phyloP scores from a whole-genome alignment of 2,888 invertebrate genomes.

The Schizaphis graminum region DNA sequence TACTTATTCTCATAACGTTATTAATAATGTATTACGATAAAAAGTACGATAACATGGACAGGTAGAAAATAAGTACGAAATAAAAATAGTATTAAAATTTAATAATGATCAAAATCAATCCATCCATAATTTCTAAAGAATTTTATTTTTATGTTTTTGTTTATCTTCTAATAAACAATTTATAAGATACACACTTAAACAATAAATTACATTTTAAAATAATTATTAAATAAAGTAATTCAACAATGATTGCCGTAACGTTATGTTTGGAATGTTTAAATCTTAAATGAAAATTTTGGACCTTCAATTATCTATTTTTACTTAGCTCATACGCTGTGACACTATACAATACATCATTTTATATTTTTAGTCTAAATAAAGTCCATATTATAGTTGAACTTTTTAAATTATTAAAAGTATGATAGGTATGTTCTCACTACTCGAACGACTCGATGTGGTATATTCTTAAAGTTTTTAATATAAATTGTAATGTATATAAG shows the following conservation, averaged over 20 bases:
- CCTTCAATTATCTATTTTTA: background rate
- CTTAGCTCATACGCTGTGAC: background rate
- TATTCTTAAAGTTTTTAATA: background rate
- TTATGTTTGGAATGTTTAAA: too few species aligned
- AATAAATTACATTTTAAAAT: too few species aligned
- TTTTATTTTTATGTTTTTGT: background rate
- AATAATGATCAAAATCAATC: too few species aligned
- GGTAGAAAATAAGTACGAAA: too few species aligned
- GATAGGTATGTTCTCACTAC: background rate
- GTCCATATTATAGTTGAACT: background rate
- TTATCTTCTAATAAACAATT: background rate
- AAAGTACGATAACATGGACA: too few species aligned
- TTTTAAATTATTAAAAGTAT: background rate
- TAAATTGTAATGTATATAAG: background rate
- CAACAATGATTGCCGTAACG: background rate
- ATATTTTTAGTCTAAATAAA: background rate
- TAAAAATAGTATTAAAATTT: too few species aligned
- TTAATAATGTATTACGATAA: background rate
- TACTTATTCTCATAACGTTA: background rate
- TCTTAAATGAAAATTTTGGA: too few species aligned
- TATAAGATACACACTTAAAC: too few species aligned
- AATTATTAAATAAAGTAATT: background rate
- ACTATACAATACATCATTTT: background rate
- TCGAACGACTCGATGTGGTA: background rate
- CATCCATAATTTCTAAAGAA: background rate